phyloP scores from a whole-genome alignment of 37 sponge, comb jelly and placozoan species.

The Axinella damicornis region DNA sequence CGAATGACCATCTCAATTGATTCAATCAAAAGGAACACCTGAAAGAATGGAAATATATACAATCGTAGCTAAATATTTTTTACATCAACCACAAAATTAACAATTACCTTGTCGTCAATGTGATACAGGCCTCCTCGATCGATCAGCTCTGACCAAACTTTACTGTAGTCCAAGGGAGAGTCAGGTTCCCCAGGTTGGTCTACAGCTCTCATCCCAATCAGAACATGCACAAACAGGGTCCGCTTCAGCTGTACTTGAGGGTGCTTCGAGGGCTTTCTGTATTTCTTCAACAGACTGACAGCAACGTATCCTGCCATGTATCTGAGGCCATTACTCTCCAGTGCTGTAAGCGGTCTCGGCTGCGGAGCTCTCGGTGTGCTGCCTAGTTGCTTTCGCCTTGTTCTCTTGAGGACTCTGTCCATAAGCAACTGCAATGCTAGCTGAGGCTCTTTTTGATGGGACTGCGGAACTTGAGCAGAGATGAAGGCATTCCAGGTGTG shows the following conservation, averaged over 20 bases:
- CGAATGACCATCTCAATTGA: not conserved
- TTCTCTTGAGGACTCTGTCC: too few relatives aligned
- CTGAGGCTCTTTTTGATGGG: too few relatives aligned
- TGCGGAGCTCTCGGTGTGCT: too few relatives aligned
- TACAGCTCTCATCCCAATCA: not conserved
- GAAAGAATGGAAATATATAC: not conserved
- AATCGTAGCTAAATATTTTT: not conserved
- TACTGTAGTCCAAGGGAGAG: conserved; percentile 5
- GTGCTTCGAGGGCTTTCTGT: conserved; percentile 15
- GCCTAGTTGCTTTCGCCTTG: too few relatives aligned
- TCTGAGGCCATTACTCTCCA: too few relatives aligned
- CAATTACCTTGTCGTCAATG: conserved; percentile 30
- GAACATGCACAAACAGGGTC: conserved; percentile 17
- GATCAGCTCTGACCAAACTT: conserved; percentile 35
- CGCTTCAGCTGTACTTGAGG: conserved; percentile 2
- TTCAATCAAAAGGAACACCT: conserved; percentile 23
- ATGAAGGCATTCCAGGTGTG: too few relatives aligned
- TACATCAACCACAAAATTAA: too few relatives aligned
- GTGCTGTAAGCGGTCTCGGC: too few relatives aligned
- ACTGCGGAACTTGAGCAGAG: too few relatives aligned
- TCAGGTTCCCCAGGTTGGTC: conserved; percentile 28
- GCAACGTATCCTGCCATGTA: too few relatives aligned
- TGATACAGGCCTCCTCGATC: conserved; percentile 39
- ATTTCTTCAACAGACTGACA: not conserved
- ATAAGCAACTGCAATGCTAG: too few relatives aligned